A percentile compares a stretch with the other conserved stretches of the same genome.
These are phyloP conservation scores for Corydoras maculifer DNA, from an alignment of 2,113 vertebrate genomes.

Conservation along the genomic window DNA sequence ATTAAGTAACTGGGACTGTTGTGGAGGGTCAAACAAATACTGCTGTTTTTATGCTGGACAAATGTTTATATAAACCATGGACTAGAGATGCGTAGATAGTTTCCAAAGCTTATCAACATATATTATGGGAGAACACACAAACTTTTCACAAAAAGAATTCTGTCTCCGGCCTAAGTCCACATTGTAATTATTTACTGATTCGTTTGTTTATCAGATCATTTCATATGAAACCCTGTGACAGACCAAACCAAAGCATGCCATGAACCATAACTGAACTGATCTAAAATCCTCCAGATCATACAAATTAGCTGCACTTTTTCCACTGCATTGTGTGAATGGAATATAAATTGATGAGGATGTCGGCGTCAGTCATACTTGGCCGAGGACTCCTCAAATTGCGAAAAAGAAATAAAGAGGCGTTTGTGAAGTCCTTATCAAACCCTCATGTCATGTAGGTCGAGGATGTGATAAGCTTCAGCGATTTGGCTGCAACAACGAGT, in stretches of 20 bases:
- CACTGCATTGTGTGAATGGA: slow-evolving; percentile 26
- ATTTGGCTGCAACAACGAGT: slow-evolving; percentile 36
- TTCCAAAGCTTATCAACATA: too few relatives aligned
- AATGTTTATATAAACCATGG: too few relatives aligned
- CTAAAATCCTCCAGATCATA: not conserved
- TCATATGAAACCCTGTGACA: too few relatives aligned
- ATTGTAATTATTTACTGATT: too few relatives aligned
- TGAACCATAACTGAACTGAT: not conserved
- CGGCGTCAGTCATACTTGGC: slow-evolving; percentile 46
- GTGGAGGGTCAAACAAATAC: too few relatives aligned
- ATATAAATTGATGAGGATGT: slow-evolving; percentile 46
- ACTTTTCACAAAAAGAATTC: too few relatives aligned
- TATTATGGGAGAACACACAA: too few relatives aligned
- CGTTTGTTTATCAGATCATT: too few relatives aligned
- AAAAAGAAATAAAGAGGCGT: slow-evolving; percentile 41
- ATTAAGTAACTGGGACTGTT: too few relatives aligned
- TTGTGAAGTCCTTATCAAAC: slow-evolving; percentile 47
- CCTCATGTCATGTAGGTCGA: slow-evolving; percentile 43
- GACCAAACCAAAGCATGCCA: not conserved
- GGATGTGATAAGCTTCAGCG: slow-evolving; percentile 41
- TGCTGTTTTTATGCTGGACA: too few relatives aligned
- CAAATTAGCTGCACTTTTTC: slow-evolving; percentile 17
- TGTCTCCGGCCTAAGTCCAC: too few relatives aligned
- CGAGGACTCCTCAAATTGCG: slow-evolving; percentile 44
- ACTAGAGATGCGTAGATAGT: too few relatives aligned